Evolutionary conservation across 2,797 vertebrate genomes (phyloP), one percentile per base, ranked within the genome.

Genomic region (Remorina albescens): DNA sequence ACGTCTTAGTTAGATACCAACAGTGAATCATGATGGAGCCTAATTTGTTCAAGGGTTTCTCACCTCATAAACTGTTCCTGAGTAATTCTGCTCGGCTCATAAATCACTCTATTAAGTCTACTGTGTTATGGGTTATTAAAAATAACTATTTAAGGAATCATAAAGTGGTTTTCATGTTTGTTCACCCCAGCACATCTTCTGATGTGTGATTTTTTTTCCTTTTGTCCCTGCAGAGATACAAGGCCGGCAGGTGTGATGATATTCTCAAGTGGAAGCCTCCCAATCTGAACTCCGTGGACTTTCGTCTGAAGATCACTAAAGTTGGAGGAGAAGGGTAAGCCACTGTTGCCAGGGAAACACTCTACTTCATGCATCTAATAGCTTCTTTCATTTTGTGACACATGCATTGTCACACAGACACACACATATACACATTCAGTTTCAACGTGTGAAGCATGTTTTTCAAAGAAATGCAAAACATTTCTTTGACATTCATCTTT

Each of bases 231-330:
- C 93, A 99, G 97, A 97, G 95, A 91, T 99, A 99, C 90, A 97
- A 96, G 85, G 86, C 97, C 15, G 98, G 98, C 73, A 95, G 96
- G 70, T 99, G 97, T 86, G 97, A 99, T 80, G 97, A 99, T 79
- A 99, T 99, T 91, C 96, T 99, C 75, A 99, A 99, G 91, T 99
- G 98, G 98, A 99, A 99, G 83, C 98, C 98, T 58, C 98, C 98
- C 55, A 98, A 97, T 90, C 94, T 96, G 87, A 99, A 99, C 94
- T 99, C 98, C 3, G 98, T 99, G 82, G 98, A 99, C 93, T 99
- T 99, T 92, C 97, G 97, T 76, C 95, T 99, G 73, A 99, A 99
- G 93, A 98, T 99, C 95, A 96, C 96, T 87, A 98, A 95, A 96
- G 94, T 98, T 78, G 97, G 97, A 88, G 98, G 98, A 92, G 97